These are phyloP conservation scores for Tragelaphus buxtoni DNA, from an alignment of 2,113 vertebrate genomes.

Conservation along the genomic window DNA sequence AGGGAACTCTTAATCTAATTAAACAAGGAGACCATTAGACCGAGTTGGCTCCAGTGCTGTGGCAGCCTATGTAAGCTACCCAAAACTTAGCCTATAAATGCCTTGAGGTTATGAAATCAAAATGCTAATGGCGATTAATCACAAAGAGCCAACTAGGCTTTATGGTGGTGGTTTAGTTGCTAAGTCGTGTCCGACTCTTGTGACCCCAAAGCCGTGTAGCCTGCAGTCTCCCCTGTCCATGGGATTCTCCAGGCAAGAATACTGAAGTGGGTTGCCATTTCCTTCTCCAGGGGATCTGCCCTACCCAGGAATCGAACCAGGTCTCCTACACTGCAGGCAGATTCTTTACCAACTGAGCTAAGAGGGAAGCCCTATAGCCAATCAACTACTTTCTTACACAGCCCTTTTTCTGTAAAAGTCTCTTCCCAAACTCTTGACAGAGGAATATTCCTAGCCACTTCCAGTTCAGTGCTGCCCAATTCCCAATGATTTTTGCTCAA, in stretches of 20 bases:
- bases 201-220: neutral
- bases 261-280: neutral
- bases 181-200: neutral
- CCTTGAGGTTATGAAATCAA: neutral
- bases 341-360: neutral
- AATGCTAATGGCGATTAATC: neutral
- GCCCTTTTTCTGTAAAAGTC: neutral
- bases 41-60: neutral
- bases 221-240: neutral
- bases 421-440: neutral
- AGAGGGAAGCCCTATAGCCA: neutral
- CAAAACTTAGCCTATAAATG: neutral
- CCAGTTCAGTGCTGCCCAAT: neutral
- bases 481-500: neutral
- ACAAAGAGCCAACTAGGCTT: neutral
- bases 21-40: neutral
- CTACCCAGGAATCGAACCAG: neutral
- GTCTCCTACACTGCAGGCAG: neutral
- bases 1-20: neutral
- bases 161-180: neutral
- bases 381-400: neutral
- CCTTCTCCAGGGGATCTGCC: neutral
- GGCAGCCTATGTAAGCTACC: neutral
- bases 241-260: neutral
- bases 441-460: neutral